Conservation (phyloP, 2,888 invertebrate genomes). For the Troides helena region DNA sequence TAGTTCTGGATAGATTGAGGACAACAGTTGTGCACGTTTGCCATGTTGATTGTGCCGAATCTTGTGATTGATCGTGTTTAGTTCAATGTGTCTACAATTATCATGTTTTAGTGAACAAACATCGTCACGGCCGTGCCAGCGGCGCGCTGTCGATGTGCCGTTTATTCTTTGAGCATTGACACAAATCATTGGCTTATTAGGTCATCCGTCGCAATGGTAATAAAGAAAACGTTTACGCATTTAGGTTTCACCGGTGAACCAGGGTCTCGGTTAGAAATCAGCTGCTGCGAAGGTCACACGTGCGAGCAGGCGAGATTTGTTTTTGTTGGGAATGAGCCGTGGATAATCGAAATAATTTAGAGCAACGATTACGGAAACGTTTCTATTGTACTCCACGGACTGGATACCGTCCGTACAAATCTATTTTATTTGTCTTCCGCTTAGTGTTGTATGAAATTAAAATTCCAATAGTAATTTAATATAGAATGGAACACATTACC, state of each 20-base stretch:
- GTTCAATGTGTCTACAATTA: too few species aligned
- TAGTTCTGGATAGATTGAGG: too few species aligned
- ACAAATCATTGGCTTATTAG: conserved; percentile 8
- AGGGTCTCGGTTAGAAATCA: conserved; percentile 48
- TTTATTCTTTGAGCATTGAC: neutral
- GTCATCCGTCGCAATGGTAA: neutral
- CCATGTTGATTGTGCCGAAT: too few species aligned
- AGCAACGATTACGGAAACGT: conserved; percentile 17
- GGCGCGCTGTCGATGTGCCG: neutral
- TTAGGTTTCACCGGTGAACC: conserved; percentile 14
- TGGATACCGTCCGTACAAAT: conserved; percentile 15
- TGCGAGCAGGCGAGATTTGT: conserved; percentile 42
- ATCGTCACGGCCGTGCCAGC: too few species aligned
- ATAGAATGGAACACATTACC: too few species aligned
- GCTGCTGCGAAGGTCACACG: conserved; percentile 43
- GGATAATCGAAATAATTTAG: conserved; percentile 33
- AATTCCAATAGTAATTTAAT: too few species aligned
- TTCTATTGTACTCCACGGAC: conserved; percentile 4
- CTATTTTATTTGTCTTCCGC: conserved; percentile 20
- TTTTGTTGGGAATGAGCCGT: conserved; percentile 37
- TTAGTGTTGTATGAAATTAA: conserved; percentile 13
- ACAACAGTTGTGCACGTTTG: too few species aligned
- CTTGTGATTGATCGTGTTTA: too few species aligned
- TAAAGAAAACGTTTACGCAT: conserved; percentile 8
- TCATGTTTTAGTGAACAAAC: too few species aligned